Evolutionary conservation across 2,888 invertebrate genomes (phyloP), one percentile per base, ranked within the genome.

Genomic region (Lacanobia oleracea): DNA sequence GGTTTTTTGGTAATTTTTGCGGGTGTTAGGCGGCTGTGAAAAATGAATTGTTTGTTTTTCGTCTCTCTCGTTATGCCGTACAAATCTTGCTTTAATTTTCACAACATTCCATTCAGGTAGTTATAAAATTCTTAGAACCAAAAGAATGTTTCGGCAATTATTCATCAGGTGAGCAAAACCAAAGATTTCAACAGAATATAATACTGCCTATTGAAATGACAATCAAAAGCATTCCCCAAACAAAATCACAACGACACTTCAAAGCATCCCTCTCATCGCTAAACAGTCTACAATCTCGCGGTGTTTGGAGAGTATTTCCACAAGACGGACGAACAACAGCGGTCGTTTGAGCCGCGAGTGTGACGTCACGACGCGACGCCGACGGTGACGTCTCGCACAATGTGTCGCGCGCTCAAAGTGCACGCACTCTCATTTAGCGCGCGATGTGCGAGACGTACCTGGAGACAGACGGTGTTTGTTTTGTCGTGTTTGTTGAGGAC

Each of bases 261-360:
- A 79, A 71, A 74, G 74, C 50, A 45, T 40, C 54, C 37, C 48
- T 64, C 50, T 12, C 61, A 37, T 64, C 62, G 67, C 61, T 50
- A 70, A 54, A 48, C 53, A 64, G 67, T 56, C 51, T 51, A 73
- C 84, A 81, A 78, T 72, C 69, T 73, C 61, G 70, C 69, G 62
- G 67, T 73, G 72, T 72, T 80, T 80, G 78, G 56, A 78, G 63
- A 83, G 65, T 74, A 69, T 68, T 72, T 75, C 45, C 69, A 65
- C 66, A 71, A 76, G 83, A 73, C 72, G 51, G 43, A 23, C 21
- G 54, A 72, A 85, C 68, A 83, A 77, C 83, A 59, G 76, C 70
- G 50, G 79, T 68, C 80, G 80, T 72, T 79, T 75, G 69, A 48
- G 75, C 62, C 63, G 59, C 75, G 45, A 14, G 21, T 27, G 45